Base-by-base conservation (phyloP, 2,888 invertebrate species). In the Meteorus cinctellus region DNA sequence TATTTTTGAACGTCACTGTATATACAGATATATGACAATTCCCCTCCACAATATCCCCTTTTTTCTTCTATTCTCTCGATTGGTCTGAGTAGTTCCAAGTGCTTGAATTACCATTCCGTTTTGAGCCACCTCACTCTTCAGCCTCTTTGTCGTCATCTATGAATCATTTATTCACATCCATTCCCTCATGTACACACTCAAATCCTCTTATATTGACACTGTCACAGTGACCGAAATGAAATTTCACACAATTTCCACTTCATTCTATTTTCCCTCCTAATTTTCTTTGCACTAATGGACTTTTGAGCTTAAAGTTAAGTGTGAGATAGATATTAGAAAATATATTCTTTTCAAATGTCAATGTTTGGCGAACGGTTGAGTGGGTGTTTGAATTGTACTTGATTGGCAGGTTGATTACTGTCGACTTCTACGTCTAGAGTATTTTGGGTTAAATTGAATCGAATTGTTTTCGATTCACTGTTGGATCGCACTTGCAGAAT, bases 41-140 rank as follows among this genome's bases (percentile, higher is more conserved):
- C 48, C 60, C 27, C 31, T 48, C 71, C 62, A 60, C 31, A 62
- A 29, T 36, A 27, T 36, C 19, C 34, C 69, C 34, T 34, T 34
- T 59, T 71, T 36, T 48, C 16, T 55, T 31, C 31, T 19, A 27
- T 63, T 48, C 63, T 63, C 55, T 5, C n/a, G 8, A 10, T 24
- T 4, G 19, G 19, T 19, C 8, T 19, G 55, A 19, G 55, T 19
- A 55, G 55, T 55, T 55, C n/a, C 55, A 55, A 55, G 55, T n/a
- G 19, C 55, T 55, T 55, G 55, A 55, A 55, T 55, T 55, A 55
- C 55, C 55, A 55, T 55, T 19, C 19, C 8, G 19, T 55, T n/a
- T 19, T 55, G 55, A 55, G 10, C n/a, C 10, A 19, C n/a, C 8
- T 24, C 55, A 48, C 48, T 55, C n/a, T 6, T 55, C 6, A n/a